phyloP scores from a whole-genome alignment of 2,797 vertebrate genomes.

The Mionectes olivaceus region DNA sequence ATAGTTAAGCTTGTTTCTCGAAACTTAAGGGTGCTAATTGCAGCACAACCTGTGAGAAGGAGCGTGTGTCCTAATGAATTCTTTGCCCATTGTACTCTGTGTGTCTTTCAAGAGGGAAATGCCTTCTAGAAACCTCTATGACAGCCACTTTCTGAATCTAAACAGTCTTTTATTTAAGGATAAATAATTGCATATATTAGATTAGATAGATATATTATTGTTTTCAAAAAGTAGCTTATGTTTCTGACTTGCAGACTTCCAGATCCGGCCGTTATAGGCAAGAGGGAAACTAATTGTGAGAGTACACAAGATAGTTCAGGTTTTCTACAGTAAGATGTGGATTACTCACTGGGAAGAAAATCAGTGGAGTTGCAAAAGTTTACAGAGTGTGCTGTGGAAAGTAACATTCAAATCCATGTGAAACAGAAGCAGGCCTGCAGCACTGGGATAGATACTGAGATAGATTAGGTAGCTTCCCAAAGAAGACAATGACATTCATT shows the following conservation, averaged over 20 bases:
- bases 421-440: neutral
- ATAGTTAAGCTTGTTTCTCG: neutral
- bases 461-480: neutral
- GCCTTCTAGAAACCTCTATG: neutral
- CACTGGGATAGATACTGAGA: neutral
- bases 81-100: neutral
- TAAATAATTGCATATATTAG: neutral
- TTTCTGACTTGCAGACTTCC: neutral
- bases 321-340: neutral
- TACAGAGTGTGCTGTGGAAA: neutral
- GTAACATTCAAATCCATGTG: neutral
- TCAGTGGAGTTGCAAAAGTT: neutral
- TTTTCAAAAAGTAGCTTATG: neutral
- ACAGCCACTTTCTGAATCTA: neutral
- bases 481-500: neutral
- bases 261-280: neutral
- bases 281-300: neutral
- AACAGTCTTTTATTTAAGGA: neutral
- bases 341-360: neutral
- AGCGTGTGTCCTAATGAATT: neutral
- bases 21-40: neutral
- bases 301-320: neutral
- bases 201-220: neutral
- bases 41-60: neutral
- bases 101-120: neutral